A percentile compares a stretch with the other conserved stretches of the same genome.
phyloP scores from a whole-genome alignment of 2,888 invertebrate species.

The Byasa hedistus region DNA sequence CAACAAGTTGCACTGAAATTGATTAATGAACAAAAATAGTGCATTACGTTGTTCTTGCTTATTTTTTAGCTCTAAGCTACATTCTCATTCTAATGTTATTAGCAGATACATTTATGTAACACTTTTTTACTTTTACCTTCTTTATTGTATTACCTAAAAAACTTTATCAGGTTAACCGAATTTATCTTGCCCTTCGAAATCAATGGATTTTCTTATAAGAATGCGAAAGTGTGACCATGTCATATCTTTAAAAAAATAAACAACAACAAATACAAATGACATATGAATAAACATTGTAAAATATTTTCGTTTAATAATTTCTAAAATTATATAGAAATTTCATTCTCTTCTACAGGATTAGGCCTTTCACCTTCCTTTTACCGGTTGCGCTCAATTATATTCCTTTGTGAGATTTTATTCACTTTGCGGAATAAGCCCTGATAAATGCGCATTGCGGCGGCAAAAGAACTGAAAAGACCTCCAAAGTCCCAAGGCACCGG shows the following conservation, averaged over 20 bases:
- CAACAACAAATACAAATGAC: background rate
- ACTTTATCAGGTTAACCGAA: too few relatives aligned
- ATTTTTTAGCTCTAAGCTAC: background rate
- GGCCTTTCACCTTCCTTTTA: slow-evolving; percentile 1
- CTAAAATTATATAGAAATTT: background rate
- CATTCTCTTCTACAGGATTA: background rate
- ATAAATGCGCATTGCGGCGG: slow-evolving; percentile 27
- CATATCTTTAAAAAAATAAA: background rate
- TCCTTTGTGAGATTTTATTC: slow-evolving; percentile 19
- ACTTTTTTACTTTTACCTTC: too few relatives aligned
- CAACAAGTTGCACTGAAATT: slow-evolving; percentile 21
- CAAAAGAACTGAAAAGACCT: slow-evolving; percentile 24
- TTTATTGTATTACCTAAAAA: too few relatives aligned
- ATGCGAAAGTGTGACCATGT: too few relatives aligned
- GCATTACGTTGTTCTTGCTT: slow-evolving; percentile 9
- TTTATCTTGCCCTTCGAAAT: too few relatives aligned
- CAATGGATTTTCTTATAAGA: too few relatives aligned
- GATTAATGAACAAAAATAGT: slow-evolving; percentile 19
- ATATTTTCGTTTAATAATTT: background rate
- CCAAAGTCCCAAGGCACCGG: slow-evolving; percentile 20
- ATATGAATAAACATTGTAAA: too few relatives aligned
- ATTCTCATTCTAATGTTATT: background rate
- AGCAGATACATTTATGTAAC: background rate
- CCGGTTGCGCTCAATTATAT: slow-evolving; percentile 11
- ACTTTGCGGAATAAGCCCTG: slow-evolving; percentile 21